phyloP scores from a whole-genome alignment of 2,888 invertebrate species.

The Oxyteleia sp. region DNA sequence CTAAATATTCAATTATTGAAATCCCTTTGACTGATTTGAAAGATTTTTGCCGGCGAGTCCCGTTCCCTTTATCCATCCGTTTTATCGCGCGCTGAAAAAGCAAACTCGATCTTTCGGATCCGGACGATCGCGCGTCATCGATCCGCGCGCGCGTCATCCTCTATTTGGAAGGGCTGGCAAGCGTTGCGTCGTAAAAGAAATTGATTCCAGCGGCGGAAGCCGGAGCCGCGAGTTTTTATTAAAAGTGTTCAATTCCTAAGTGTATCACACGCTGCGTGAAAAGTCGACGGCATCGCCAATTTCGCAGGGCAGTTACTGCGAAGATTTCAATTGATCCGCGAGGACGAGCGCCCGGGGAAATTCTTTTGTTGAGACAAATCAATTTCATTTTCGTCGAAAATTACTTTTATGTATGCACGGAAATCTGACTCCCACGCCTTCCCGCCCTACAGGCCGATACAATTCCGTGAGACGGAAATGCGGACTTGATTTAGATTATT shows the following conservation, averaged over 20 bases:
- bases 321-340: constrained; percentile 66
- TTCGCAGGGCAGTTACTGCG: constrained; percentile 65
- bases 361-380: constrained; percentile 63
- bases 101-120: constrained; percentile 42
- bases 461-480: no score
- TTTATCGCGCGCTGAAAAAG: constrained; percentile 40
- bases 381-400: constrained; percentile 58
- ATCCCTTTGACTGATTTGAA: constrained; percentile 61
- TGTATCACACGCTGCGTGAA: constrained; percentile 70
- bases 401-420: constrained; percentile 36
- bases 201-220: constrained; percentile 65
- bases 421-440: constrained; percentile 50
- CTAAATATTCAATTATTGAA: constrained; percentile 67
- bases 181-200: constrained; percentile 71
- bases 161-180: constrained; percentile 61
- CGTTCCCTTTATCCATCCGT: constrained; percentile 41
- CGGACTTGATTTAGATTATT: no score
- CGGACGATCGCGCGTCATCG: constrained; percentile 55
- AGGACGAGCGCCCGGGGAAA: constrained; percentile 58
- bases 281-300: constrained; percentile 64
- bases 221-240: constrained; percentile 72
- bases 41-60: constrained; percentile 43
- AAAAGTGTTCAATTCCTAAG: constrained; percentile 70
- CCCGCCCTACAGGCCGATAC: no score
- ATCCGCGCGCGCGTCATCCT: constrained; percentile 51